These are phyloP conservation scores for Mustela erminea DNA, from an alignment of 2,797 vertebrate species.

Conservation along the genomic window DNA sequence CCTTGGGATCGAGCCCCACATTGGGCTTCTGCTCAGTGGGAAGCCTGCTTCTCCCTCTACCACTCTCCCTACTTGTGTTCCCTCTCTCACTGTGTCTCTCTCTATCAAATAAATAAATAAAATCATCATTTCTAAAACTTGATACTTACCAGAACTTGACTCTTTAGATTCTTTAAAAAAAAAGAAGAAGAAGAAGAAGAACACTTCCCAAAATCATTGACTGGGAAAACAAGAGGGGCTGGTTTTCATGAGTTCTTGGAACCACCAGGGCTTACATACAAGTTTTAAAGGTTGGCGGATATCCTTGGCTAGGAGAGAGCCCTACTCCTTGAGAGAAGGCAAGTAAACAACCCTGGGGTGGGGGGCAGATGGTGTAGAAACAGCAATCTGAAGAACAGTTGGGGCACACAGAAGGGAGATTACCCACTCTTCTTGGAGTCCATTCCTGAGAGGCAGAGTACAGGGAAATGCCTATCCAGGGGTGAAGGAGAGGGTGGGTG, in stretches of 20 bases:
- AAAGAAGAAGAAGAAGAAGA: not conserved
- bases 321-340: not conserved
- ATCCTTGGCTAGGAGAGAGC: not conserved
- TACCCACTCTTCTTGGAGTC: not conserved
- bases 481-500: not conserved
- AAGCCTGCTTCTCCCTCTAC: too few species aligned
- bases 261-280: not conserved
- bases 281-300: not conserved
- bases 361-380: not conserved
- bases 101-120: too few species aligned
- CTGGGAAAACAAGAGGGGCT: not conserved
- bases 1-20: too few species aligned
- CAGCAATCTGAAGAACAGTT: not conserved
- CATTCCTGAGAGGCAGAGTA: not conserved
- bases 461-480: not conserved
- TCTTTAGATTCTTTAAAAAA: too few species aligned
- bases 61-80: too few species aligned
- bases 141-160: too few species aligned
- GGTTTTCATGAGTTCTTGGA: not conserved
- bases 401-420: not conserved
- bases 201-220: not conserved
- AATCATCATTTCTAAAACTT: too few species aligned
- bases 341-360: not conserved
- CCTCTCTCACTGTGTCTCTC: too few species aligned
- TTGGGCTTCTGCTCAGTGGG: too few species aligned